These are phyloP conservation scores for Rhegmatorhina hoffmannsi DNA, from an alignment of 2,113 vertebrate genomes.

Conservation along the genomic window DNA sequence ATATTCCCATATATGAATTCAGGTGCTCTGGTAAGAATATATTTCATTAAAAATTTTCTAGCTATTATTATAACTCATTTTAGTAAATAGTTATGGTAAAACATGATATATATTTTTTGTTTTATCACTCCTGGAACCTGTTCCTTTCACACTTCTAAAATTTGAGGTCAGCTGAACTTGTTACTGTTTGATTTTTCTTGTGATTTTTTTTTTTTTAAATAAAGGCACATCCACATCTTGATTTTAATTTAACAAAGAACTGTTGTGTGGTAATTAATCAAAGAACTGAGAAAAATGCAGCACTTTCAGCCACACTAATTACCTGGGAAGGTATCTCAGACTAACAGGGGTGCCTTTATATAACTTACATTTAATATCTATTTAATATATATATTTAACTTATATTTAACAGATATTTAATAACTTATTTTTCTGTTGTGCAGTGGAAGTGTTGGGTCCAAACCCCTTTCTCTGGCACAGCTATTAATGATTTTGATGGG, in stretches of 20 bases:
- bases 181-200: neutral
- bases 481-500: neutral
- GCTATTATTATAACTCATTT: neutral
- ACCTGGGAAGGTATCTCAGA: neutral
- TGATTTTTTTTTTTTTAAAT: neutral
- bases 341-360: rapidly evolving
- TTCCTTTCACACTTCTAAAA: neutral
- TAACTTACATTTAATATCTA: too few species aligned
- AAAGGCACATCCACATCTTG: neutral
- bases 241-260: neutral
- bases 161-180: neutral
- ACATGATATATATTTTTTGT: neutral
- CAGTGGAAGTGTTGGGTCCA: neutral
- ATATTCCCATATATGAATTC: neutral
- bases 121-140: neutral
- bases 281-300: neutral
- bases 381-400: too few species aligned
- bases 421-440: neutral
- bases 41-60: neutral
- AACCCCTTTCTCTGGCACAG: neutral
- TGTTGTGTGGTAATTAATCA: neutral
- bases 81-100: neutral
- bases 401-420: too few species aligned
- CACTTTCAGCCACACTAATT: neutral
- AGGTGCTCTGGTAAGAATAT: neutral